Conservation (phyloP, 2,888 invertebrate species). For the Catocala fraxini region DNA sequence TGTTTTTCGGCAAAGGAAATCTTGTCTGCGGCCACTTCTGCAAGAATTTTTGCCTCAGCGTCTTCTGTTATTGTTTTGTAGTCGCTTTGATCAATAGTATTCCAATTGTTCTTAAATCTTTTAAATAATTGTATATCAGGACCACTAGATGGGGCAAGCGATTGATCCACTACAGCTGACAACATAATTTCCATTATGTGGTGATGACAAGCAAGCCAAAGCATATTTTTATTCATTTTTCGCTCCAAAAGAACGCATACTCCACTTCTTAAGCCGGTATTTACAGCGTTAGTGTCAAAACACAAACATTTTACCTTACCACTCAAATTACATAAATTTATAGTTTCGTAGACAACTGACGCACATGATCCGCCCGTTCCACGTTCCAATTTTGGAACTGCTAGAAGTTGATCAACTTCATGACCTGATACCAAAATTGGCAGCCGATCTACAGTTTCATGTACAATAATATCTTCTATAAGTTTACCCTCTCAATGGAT, state of each 20-base stretch:
- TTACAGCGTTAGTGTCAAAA: too few relatives aligned
- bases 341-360: too few relatives aligned
- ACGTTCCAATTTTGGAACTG: too few relatives aligned
- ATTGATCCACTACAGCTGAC: not conserved
- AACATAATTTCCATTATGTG: constrained; percentile 4
- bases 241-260: constrained; percentile 3
- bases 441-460: too few relatives aligned
- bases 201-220: constrained; percentile 1
- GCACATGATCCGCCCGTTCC: too few relatives aligned
- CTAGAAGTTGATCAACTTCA: too few relatives aligned
- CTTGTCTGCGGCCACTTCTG: not conserved
- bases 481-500: too few relatives aligned
- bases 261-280: not conserved
- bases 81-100: not conserved
- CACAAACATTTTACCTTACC: not conserved
- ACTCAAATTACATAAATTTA: too few relatives aligned
- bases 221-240: constrained; percentile 1
- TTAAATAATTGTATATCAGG: constrained; percentile 3
- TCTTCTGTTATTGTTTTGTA: not conserved
- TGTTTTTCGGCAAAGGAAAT: not conserved
- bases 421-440: too few relatives aligned
- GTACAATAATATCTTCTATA: too few relatives aligned
- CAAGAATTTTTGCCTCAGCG: not conserved
- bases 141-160: constrained; percentile 1
- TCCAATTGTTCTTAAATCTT: not conserved